These are phyloP conservation scores for Rhinatrema bivittatum DNA, from an alignment of 2,797 vertebrate genomes.

Conservation along the genomic window DNA sequence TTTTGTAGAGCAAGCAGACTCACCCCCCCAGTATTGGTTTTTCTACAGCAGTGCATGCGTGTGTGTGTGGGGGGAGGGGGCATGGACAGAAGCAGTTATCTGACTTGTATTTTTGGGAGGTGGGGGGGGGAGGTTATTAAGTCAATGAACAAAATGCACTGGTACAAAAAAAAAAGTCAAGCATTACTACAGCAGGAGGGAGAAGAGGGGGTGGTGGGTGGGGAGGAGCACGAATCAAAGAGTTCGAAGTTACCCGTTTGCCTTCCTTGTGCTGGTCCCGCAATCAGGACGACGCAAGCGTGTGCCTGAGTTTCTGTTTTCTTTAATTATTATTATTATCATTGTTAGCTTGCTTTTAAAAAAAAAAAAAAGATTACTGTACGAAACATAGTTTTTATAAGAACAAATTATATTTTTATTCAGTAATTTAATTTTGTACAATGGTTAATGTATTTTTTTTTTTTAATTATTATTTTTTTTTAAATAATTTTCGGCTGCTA, in stretches of 20 bases:
- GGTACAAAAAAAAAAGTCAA: constrained; percentile 57
- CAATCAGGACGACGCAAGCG: no score
- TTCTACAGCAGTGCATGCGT: no score
- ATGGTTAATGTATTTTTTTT: constrained; percentile 65
- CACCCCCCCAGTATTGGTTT: constrained; percentile 90
- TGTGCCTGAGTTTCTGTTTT: constrained; percentile 39
- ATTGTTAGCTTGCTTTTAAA: constrained; percentile 68
- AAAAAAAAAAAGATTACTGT: constrained; percentile 70
- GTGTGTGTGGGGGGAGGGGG: no score
- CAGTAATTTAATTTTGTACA: constrained; percentile 75
- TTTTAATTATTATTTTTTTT: no score
- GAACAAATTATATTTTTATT: constrained; percentile 83
- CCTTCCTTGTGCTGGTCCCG: no score
- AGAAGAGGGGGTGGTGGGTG: no score
- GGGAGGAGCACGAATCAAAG: no score
- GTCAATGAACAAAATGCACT: constrained; percentile 54
- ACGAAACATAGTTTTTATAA: constrained; percentile 71
- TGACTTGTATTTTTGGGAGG: no score
- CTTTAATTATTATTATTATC: constrained; percentile 17
- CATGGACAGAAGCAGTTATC: no score
- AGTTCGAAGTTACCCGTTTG: no score
- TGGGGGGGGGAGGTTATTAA: no score
- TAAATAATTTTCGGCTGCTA: constrained; percentile 50
- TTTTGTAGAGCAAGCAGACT: constrained; percentile 69
- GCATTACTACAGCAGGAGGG: constrained; percentile 86